Conservation (phyloP, 2,888 invertebrate species). For the Heterodera filipjevi region DNA sequence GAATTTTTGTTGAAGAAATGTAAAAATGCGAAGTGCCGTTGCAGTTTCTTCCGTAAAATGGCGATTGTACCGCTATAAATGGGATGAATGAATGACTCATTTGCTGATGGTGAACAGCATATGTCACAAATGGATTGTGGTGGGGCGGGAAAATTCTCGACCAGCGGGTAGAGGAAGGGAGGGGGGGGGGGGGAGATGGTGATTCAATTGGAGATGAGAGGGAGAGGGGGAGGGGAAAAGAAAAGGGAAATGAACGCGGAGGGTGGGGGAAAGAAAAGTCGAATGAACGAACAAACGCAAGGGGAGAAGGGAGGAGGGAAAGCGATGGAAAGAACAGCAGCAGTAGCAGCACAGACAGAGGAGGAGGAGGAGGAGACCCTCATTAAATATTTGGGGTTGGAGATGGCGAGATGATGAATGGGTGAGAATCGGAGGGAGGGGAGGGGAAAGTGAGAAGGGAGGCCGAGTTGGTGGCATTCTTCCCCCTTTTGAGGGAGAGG, state of each 20-base stretch:
- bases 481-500: no score
- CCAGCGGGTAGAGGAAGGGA: not conserved
- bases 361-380: no score
- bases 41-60: not conserved
- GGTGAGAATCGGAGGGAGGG: no score
- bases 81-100: constrained; percentile 22
- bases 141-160: not conserved
- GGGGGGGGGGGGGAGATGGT: not conserved
- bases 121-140: not conserved
- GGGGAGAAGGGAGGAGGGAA: not conserved
- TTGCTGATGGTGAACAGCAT: not conserved
- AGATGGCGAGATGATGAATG: no score
- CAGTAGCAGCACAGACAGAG: not conserved
- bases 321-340: no score
- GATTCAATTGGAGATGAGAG: not conserved
- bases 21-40: no score
- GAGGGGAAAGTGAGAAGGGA: no score
- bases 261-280: not conserved
- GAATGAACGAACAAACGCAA: not conserved
- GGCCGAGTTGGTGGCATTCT: no score
- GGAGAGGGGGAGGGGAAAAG: not conserved
- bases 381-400: no score
- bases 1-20: no score
- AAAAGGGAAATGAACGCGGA: not conserved
- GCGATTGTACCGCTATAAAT: not conserved